These are phyloP conservation scores for Neotragus pygmaeus DNA, from an alignment of 2,113 vertebrate genomes.

Conservation along the genomic window DNA sequence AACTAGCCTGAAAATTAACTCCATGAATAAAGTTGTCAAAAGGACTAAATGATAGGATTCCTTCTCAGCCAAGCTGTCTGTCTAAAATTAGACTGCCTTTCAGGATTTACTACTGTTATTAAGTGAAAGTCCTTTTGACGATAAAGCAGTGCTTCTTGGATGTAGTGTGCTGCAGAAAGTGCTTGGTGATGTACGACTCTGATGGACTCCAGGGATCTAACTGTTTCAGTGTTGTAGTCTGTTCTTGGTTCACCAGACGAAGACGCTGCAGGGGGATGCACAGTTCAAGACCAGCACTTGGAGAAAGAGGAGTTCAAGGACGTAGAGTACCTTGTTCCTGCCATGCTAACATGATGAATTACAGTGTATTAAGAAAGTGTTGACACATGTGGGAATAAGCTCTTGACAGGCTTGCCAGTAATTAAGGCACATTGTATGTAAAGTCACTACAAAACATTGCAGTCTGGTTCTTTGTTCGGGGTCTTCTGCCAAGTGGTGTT, in stretches of 20 bases:
- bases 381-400: slow-evolving; percentile 82
- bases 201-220: slow-evolving; percentile 74
- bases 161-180: slow-evolving; percentile 71
- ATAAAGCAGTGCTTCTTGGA: slow-evolving; percentile 78
- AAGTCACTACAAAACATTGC: slow-evolving; percentile 79
- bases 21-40: slow-evolving; percentile 83
- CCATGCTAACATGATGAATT: slow-evolving; percentile 82
- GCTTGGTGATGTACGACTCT: slow-evolving; percentile 77
- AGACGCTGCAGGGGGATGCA: slow-evolving; percentile 71
- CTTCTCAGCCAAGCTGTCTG: slow-evolving; percentile 75
- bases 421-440: slow-evolving; percentile 84
- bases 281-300: slow-evolving; percentile 76
- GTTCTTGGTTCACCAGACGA: slow-evolving; percentile 77
- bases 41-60: slow-evolving; percentile 78
- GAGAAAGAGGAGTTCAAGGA: slow-evolving; percentile 74
- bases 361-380: slow-evolving; percentile 83
- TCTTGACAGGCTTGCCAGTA: slow-evolving; percentile 81
- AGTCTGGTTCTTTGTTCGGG: slow-evolving; percentile 76
- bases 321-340: slow-evolving; percentile 80
- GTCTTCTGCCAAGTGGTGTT: slow-evolving; percentile 80
- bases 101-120: slow-evolving; percentile 81
- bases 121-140: slow-evolving; percentile 77
- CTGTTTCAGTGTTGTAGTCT: slow-evolving; percentile 74
- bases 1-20: slow-evolving; percentile 81
- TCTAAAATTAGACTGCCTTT: slow-evolving; percentile 80